Evolutionary conservation across 2,113 vertebrate genomes (phyloP), one percentile per base, ranked within the genome.

Genomic region (Diadophis punctatus): DNA sequence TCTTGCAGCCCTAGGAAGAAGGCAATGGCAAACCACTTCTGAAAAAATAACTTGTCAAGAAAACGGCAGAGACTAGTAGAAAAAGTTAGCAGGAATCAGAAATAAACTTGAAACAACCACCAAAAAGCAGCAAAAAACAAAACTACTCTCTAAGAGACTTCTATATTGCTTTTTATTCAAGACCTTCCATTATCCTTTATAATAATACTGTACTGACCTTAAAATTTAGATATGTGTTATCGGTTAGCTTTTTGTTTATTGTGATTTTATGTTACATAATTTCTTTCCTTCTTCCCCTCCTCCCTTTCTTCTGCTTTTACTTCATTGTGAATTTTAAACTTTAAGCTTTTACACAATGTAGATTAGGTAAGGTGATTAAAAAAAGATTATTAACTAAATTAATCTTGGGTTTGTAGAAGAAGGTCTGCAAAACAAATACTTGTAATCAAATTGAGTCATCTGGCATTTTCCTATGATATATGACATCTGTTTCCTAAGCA

Each of bases 401-500:
- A 52, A 93, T 46, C 11, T 80, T 86, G 91, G 6, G 18, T 0
- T 46, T 91, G 22, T 5, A 56, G 51, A 48, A 80, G 39, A 46
- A 88, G 3, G 0, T 63, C 0, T 56, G 85, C 16, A 89, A 55
- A 43, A 53, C 58, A 93, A 95, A 49, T 86, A 93, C 92, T 88
- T 95, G 87, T 11, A 94, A 90, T 90, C 25, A 94, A 88, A 87
- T 58, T 16, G 60, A 0, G 0, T 74, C 68, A 56, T 89, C 95
- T 95, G 63, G 89, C 16, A 92, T 85, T 86, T 46, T 23, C 90
- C 30, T 46, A 20, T 48, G 95, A 88, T 88, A 96, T 94, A 53
- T 91, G 60, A 89, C 93, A 7, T 56, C 96, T 96, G 90, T 74
- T 94, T 96, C 94, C 89, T 97, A 87, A 88, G 93, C 95, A 96